Evolutionary conservation across 1,140 invertebrate species (phyloP).

Genomic region (Drosophila arizonae): DNA sequence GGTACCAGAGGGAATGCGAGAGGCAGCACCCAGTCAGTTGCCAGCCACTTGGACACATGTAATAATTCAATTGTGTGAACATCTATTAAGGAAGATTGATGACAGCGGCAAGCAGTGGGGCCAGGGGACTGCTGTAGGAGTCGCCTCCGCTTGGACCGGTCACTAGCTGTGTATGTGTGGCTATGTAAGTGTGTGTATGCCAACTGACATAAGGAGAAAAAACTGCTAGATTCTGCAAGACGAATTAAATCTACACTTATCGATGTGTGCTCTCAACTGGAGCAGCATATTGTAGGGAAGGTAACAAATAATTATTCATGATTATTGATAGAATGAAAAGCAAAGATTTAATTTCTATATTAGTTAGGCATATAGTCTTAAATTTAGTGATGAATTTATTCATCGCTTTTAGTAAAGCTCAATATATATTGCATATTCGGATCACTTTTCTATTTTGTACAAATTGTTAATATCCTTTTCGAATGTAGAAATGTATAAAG

Average conservation of each 20-base stretch:
- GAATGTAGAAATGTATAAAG: no score
- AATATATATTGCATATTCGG: no score
- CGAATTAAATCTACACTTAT: not conserved
- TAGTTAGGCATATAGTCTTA: no score
- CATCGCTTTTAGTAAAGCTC: no score
- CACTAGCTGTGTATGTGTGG: slow-evolving; percentile 31
- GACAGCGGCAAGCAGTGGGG: slow-evolving; percentile 56
- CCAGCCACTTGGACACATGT: slow-evolving; percentile 78
- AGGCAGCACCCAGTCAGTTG: slow-evolving; percentile 57
- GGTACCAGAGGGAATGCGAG: slow-evolving; percentile 4
- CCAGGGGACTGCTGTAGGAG: slow-evolving; percentile 22
- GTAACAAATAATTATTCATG: no score
- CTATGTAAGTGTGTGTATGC: slow-evolving; percentile 12
- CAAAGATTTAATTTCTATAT: no score
- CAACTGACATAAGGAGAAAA: slow-evolving; percentile 2
- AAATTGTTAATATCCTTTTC: no score
- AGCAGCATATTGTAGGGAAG: no score
- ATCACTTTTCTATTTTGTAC: no score
- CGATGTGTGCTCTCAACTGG: not conserved
- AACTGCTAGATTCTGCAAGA: not conserved
- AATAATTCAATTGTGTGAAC: slow-evolving; percentile 82
- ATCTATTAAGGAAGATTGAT: slow-evolving; percentile 82
- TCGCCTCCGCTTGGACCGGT: slow-evolving; percentile 15
- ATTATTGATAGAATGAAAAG: no score
- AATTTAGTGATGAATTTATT: no score